Conservation (phyloP, 2,888 invertebrate genomes). For the Caenorhabditis parvicauda region DNA sequence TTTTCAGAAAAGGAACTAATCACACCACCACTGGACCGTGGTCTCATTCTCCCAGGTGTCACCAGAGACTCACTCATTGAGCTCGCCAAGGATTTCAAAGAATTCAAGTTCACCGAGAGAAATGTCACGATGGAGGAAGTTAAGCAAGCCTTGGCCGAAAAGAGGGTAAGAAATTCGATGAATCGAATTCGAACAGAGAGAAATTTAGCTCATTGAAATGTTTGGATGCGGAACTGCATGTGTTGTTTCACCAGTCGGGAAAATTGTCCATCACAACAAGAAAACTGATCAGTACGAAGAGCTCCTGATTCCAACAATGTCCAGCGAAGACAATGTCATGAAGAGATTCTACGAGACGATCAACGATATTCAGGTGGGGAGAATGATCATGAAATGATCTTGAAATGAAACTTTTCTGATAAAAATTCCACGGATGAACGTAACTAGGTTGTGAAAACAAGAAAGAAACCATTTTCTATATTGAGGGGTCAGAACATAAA, state of each 20-base stretch:
- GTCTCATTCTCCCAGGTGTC: constrained; percentile 90
- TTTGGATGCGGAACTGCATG: constrained; percentile 98
- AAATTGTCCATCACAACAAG: constrained; percentile 74
- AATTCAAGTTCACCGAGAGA: constrained; percentile 76
- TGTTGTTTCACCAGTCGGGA: constrained; percentile 84
- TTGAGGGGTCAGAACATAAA: background rate
- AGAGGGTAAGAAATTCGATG: constrained; percentile 73
- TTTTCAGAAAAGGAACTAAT: constrained; percentile 81
- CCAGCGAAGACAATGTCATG: constrained; percentile 75
- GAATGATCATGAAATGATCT: background rate
- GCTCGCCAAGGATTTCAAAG: constrained; percentile 78
- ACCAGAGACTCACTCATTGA: constrained; percentile 84
- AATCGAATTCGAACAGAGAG: background rate
- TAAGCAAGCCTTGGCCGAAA: constrained; percentile 74
- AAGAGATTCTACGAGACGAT: constrained; percentile 76
- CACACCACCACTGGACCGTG: constrained; percentile 84
- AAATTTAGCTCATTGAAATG: constrained; percentile 81
- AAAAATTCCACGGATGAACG: no score
- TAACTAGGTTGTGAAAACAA: background rate
- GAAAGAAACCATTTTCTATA: background rate
- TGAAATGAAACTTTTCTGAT: background rate
- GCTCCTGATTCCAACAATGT: constrained; percentile 67
- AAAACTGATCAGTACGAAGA: constrained; percentile 69
- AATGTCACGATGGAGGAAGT: constrained; percentile 82
- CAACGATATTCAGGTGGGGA: constrained; percentile 76